Conservation (phyloP, 2,113 vertebrate species). For the Pimephales promelas region DNA sequence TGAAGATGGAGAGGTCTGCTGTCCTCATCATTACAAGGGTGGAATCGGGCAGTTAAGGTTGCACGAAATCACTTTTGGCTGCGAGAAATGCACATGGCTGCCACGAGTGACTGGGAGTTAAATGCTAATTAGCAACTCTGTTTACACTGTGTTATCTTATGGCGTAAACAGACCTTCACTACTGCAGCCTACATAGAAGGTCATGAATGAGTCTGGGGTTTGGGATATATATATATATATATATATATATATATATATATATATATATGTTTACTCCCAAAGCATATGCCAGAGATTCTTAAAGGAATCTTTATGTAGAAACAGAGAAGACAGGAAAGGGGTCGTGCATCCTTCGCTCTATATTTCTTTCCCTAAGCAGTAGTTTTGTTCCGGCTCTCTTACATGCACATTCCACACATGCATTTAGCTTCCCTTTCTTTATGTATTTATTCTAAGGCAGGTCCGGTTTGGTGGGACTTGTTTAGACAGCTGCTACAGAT, state of each 20-base stretch:
- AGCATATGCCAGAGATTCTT: constrained; percentile 17
- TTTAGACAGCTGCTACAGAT: constrained; percentile 75
- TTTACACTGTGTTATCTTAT: constrained; percentile 15
- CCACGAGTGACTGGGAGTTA: constrained; percentile 29
- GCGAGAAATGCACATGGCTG: constrained; percentile 4
- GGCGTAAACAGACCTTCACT: constrained; percentile 33
- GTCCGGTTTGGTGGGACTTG: constrained; percentile 64
- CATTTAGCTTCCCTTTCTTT: constrained; percentile 61
- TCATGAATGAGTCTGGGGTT: constrained; percentile 36
- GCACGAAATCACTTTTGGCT: background rate
- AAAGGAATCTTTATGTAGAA: constrained; percentile 40
- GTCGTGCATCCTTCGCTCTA: constrained; percentile 25
- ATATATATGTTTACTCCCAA: constrained; percentile 21
- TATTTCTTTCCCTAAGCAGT: constrained; percentile 54
- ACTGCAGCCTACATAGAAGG: background rate
- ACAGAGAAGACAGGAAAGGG: constrained; percentile 44
- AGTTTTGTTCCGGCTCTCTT: constrained; percentile 45
- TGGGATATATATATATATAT: background rate
- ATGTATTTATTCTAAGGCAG: constrained; percentile 71
- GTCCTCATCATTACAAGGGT: constrained; percentile 16
- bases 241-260: no score
- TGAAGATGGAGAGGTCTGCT: constrained; percentile 13
- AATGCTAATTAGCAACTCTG: constrained; percentile 43
- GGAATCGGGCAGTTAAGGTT: constrained; percentile 3
- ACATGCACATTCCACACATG: constrained; percentile 63